Evolutionary conservation across 2,888 invertebrate species (phyloP), one percentile per base, ranked within the genome.

Genomic region (Troides oblongomaculatus): DNA sequence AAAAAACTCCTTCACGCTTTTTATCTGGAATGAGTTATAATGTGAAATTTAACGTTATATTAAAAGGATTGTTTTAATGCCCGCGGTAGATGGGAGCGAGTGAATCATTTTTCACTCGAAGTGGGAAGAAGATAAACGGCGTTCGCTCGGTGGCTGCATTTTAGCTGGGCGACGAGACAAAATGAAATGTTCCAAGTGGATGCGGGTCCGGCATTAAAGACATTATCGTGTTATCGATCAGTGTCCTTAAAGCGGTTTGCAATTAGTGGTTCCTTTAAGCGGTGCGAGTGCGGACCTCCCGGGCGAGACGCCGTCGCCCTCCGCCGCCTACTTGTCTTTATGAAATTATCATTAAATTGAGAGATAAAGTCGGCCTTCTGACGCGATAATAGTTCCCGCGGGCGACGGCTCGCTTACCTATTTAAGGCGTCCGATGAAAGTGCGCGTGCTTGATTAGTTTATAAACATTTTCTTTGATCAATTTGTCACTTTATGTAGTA

Each of bases 271-370:
- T 77, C 75, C 76, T 78, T 75, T 75, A 75, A 77, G 74, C 74
- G 78, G 23, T 66, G 78, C 77, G 75, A 75, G 76, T 81, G 79
- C 79, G 77, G 90, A 90, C 89, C 90, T 83, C 84, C 88, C 89
- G 87, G 81, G 81, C 76, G 77, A 76, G 75, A 77, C 77, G 75
- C 74, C 78, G 77, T 74, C 78, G 74, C 75, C 75, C 71, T 79
- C 81, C 81, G 82, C 82, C 84, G 84, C 82, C 81, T 76, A 70
- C 77, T 77, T 72, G 81, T 77, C 79, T 84, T 87, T 86, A 88
- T 87, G 85, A 86, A 90, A 88, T 89, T 87, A 90, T 87, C 87
- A 84, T 84, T 84, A 84, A 88, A 90, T 90, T 90, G 88, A 90
- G 90, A 87, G 85, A 89, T 89, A 90, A 89, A 86, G 79, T 82